phyloP scores from a whole-genome alignment of 2,888 invertebrate species.

The Brachycybe producta region DNA sequence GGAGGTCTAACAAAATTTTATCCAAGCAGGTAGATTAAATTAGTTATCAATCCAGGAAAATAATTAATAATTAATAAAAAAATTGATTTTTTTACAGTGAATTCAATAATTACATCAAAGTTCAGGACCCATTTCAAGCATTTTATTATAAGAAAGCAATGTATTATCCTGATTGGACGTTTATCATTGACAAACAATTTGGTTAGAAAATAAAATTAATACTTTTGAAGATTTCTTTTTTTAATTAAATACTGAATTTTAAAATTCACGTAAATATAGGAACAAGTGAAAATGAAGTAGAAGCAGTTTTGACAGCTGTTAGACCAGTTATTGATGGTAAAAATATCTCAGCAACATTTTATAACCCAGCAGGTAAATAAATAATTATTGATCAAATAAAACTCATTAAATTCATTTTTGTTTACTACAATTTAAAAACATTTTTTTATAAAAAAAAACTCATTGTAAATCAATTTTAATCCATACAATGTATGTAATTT shows the following conservation, averaged over 20 bases:
- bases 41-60: slow-evolving; percentile 23
- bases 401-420: no score
- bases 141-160: slow-evolving; percentile 7
- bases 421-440: no score
- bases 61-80: slow-evolving; percentile 20
- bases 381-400: not conserved
- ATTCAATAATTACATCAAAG: not conserved
- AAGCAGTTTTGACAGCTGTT: not conserved
- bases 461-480: no score
- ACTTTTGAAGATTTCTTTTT: not conserved
- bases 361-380: slow-evolving; percentile 6
- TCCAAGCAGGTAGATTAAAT: slow-evolving; percentile 31
- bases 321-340: slow-evolving; percentile 4
- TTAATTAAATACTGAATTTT: not conserved
- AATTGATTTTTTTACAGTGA: slow-evolving; percentile 4
- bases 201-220: not conserved
- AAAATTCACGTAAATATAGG: not conserved
- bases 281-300: not conserved
- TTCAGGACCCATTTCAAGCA: slow-evolving; percentile 6
- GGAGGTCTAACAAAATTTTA: slow-evolving; percentile 21
- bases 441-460: no score
- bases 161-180: slow-evolving; percentile 4
- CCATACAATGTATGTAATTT: no score
- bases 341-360: not conserved
- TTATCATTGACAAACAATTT: slow-evolving; percentile 4